A percentile compares a stretch with the other conserved stretches of the same genome.
phyloP scores from a whole-genome alignment of 2,888 invertebrate species.

The Timandra comae region DNA sequence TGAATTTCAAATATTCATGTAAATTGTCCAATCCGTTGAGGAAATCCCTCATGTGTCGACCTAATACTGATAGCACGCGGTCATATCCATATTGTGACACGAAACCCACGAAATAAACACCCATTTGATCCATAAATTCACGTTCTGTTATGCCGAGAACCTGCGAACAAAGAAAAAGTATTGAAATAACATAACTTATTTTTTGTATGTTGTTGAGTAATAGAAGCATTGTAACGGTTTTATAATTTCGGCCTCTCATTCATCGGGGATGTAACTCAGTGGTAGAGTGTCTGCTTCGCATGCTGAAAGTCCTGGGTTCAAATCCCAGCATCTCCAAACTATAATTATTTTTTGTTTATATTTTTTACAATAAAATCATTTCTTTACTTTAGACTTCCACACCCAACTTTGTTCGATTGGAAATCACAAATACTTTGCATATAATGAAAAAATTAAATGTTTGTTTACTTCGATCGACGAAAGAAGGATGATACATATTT shows the following conservation, averaged over 20 bases:
- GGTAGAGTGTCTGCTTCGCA: slow-evolving; percentile 81
- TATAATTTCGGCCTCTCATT: slow-evolving; percentile 10
- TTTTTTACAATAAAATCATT: too few species aligned
- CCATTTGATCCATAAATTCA: slow-evolving; percentile 96
- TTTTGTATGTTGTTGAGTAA: neutral
- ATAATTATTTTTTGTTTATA: slow-evolving; percentile 12
- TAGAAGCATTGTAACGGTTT: neutral
- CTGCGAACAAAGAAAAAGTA: slow-evolving; percentile 55
- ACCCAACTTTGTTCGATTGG: too few species aligned
- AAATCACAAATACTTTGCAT: too few species aligned
- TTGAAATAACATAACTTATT: neutral
- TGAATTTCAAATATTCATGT: slow-evolving; percentile 97
- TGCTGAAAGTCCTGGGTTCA: slow-evolving; percentile 82
- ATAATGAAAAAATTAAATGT: too few species aligned
- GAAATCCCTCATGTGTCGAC: slow-evolving; percentile 96
- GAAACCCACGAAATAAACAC: slow-evolving; percentile 94
- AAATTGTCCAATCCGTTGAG: slow-evolving; percentile 97
- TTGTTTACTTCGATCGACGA: too few species aligned
- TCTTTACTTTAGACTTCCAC: too few species aligned
- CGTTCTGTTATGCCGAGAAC: slow-evolving; percentile 90
- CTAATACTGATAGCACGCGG: slow-evolving; percentile 90
- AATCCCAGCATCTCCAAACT: slow-evolving; percentile 80
- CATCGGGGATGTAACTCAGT: slow-evolving; percentile 72
- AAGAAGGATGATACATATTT: too few species aligned
- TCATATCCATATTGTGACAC: slow-evolving; percentile 97